These are phyloP conservation scores for Harpagoxenus sublaevis DNA, from an alignment of 2,888 invertebrate genomes.

Conservation along the genomic window DNA sequence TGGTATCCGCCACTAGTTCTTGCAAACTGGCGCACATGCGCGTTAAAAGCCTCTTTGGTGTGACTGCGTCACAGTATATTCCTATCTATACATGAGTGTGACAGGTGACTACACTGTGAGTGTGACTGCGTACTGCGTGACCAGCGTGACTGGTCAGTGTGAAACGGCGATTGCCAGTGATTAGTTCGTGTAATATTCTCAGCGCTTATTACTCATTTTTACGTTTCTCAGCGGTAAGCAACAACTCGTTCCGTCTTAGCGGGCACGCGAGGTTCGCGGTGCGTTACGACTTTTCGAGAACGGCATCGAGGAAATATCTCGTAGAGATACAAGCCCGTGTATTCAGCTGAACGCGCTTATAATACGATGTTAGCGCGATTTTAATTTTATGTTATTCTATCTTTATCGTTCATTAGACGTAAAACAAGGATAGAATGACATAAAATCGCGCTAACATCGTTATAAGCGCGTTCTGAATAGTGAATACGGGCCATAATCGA, in stretches of 20 bases:
- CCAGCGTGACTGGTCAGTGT: constrained; percentile 20
- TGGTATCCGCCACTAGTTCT: background rate
- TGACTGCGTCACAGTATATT: no score
- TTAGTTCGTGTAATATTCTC: background rate
- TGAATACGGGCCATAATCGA: background rate
- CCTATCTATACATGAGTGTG: no score
- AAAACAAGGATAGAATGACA: no score
- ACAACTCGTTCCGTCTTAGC: background rate
- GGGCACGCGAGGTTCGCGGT: no score
- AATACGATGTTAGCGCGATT: no score
- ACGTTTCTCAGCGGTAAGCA: constrained; percentile 13
- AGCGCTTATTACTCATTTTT: background rate
- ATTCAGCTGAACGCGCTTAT: no score
- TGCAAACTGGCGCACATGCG: constrained; percentile 15
- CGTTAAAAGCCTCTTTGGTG: background rate
- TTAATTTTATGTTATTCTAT: no score
- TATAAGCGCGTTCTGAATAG: no score
- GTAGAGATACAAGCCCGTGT: background rate
- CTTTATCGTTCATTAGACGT: no score
- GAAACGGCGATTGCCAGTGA: background rate
- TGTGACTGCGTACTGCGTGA: background rate
- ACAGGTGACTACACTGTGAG: no score
- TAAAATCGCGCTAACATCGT: no score
- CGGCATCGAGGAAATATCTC: background rate
- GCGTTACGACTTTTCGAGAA: background rate